Conservation (phyloP, 2,888 invertebrate genomes). For the Microdon myrmicae region DNA sequence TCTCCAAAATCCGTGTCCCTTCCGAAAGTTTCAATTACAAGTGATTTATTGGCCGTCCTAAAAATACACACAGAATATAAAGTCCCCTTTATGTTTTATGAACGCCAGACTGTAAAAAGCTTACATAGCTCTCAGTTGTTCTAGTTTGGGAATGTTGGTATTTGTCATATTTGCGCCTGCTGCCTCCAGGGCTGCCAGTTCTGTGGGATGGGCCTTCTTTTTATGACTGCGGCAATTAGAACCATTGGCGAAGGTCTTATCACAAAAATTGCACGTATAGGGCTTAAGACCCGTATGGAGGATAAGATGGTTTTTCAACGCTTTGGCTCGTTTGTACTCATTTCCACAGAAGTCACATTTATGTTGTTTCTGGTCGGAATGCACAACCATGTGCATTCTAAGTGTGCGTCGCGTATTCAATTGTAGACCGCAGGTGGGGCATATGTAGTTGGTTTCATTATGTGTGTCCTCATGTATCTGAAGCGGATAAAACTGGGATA, state of each 20-base stretch:
- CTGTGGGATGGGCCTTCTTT: constrained; percentile 64
- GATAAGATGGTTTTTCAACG: constrained; percentile 65
- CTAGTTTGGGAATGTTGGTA: constrained; percentile 62
- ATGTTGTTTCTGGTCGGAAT: constrained; percentile 63
- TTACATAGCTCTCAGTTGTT: constrained; percentile 63
- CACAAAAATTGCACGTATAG: constrained; percentile 65
- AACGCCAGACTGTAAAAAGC: too few relatives aligned
- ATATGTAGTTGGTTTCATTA: constrained; percentile 62
- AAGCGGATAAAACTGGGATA: neutral
- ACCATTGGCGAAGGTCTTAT: constrained; percentile 65
- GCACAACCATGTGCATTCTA: constrained; percentile 62
- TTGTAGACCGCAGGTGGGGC: constrained; percentile 62
- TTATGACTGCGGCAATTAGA: constrained; percentile 67
- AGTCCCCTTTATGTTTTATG: too few relatives aligned
- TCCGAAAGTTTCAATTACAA: neutral
- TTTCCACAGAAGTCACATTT: constrained; percentile 64
- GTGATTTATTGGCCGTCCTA: constrained; percentile 26
- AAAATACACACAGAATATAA: neutral
- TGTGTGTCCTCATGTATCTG: constrained; percentile 63
- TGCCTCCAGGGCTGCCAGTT: constrained; percentile 65
- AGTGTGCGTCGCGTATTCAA: constrained; percentile 61
- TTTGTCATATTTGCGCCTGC: constrained; percentile 59
- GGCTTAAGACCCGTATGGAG: constrained; percentile 65
- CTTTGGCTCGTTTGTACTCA: constrained; percentile 65
- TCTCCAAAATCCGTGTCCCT: constrained; percentile 15